Conservation (phyloP, 2,113 vertebrate species). For the Istiophorus platypterus region DNA sequence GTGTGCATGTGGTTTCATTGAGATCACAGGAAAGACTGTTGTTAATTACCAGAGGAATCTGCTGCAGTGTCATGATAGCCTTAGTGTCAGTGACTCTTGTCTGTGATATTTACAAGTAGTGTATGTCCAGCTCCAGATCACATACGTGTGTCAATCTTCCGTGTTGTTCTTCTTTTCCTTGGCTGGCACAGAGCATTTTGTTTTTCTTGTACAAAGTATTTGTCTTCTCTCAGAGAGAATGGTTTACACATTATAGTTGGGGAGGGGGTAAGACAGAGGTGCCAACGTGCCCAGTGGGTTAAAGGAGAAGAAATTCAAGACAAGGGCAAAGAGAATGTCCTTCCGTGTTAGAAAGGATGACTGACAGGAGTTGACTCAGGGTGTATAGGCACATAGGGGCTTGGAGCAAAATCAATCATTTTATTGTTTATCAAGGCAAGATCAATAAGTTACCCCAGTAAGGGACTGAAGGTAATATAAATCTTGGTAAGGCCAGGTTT, state of each 20-base stretch:
- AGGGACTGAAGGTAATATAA: conserved; percentile 50
- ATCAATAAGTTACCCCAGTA: conserved; percentile 64
- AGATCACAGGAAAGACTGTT: conserved; percentile 75
- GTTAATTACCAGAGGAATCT: conserved; percentile 70
- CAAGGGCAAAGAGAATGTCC: conserved; percentile 21
- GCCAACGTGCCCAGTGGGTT: conserved; percentile 79
- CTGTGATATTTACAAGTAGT: conserved; percentile 83
- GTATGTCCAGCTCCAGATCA: conserved; percentile 74
- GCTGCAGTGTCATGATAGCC: conserved; percentile 78
- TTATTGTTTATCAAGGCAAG: conserved; percentile 71
- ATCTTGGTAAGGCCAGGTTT: conserved; percentile 70
- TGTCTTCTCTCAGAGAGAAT: conserved; percentile 73
- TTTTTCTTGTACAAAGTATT: conserved; percentile 74
- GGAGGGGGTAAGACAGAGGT: conserved; percentile 84
- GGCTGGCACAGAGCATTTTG: conserved; percentile 76
- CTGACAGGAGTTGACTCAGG: conserved; percentile 44
- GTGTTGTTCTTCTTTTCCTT: conserved; percentile 62
- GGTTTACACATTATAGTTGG: conserved; percentile 69
- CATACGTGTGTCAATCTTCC: conserved; percentile 56
- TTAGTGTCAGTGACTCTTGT: conserved; percentile 74
- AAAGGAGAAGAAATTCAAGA: conserved; percentile 41
- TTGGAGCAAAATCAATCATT: conserved; percentile 68
- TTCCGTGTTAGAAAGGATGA: conserved; percentile 29
- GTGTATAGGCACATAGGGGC: conserved; percentile 72
- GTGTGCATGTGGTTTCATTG: conserved; percentile 69